Evolutionary conservation across 30 jellyfish, hydroid and myxozoan genomes (phyloP).

Genomic region (Pseudorhiza aurosa): DNA sequence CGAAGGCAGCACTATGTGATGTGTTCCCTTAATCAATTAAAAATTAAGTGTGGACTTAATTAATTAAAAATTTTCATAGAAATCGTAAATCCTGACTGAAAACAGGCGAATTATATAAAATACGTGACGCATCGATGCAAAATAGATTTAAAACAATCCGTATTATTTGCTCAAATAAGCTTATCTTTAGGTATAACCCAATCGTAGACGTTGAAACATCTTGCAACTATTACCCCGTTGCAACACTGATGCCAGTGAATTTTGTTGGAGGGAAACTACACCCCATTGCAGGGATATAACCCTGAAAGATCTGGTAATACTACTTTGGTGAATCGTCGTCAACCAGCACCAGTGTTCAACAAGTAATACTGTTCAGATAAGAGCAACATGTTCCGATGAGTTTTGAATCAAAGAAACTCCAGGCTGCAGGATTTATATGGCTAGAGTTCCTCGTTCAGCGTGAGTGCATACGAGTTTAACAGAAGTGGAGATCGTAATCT

Average conservation of each 20-base stretch:
- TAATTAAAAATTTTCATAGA: constrained; percentile 28
- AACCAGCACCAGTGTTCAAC: neutral
- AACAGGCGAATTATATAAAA: constrained; percentile 35
- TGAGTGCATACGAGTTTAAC: no score
- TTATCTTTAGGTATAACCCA: constrained; percentile 35
- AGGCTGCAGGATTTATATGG: no score
- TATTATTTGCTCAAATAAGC: constrained; percentile 33
- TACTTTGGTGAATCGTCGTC: neutral
- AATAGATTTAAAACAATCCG: constrained; percentile 53
- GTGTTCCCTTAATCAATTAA: constrained; percentile 10
- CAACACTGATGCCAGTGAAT: neutral
- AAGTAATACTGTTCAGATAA: neutral
- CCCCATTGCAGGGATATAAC: neutral
- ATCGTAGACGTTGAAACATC: constrained; percentile 31
- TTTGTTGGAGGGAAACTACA: neutral
- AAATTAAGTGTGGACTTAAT: neutral
- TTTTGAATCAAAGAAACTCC: no score
- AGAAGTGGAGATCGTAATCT: neutral
- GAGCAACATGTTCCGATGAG: neutral
- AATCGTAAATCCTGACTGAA: constrained; percentile 24
- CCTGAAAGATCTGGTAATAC: neutral
- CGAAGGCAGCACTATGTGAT: constrained; percentile 14
- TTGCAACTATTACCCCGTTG: neutral
- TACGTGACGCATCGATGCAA: constrained; percentile 42
- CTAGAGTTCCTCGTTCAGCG: no score